Evolutionary conservation across 1,140 invertebrate genomes (phyloP).

Genomic region (Cryptotermes secundus): DNA sequence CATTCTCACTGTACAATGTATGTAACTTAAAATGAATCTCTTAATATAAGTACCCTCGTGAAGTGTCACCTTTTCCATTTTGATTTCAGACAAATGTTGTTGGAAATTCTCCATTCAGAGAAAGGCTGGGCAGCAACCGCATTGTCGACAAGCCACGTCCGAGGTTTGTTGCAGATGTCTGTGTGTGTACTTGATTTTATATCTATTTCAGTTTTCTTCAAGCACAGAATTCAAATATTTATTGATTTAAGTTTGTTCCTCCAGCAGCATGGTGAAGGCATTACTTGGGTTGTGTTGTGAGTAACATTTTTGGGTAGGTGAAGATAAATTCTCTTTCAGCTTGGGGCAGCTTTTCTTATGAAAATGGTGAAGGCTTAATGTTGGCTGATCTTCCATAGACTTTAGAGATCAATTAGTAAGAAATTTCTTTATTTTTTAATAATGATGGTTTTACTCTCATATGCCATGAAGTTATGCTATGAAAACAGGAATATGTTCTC

Average conservation of each 20-base stretch:
- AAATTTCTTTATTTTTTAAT: neutral
- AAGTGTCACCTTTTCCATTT: constrained; percentile 39
- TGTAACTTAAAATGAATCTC: neutral
- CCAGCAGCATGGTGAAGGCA: constrained; percentile 15
- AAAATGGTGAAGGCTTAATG: neutral
- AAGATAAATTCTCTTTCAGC: neutral
- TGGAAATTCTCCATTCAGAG: constrained; percentile 78
- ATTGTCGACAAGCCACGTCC: constrained; percentile 77
- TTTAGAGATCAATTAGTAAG: neutral
- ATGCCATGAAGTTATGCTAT: neutral
- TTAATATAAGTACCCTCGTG: neutral
- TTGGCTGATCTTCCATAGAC: neutral
- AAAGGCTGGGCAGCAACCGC: constrained; percentile 82
- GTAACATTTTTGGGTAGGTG: neutral
- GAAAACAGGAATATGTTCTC: neutral
- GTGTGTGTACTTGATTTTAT: neutral
- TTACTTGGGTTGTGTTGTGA: constrained; percentile 25
- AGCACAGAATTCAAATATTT: neutral
- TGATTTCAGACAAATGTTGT: constrained; percentile 54
- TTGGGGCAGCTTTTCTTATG: neutral
- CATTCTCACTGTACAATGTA: too few relatives aligned
- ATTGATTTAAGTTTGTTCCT: neutral
- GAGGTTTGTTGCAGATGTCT: constrained; percentile 53
- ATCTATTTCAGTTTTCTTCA: constrained; percentile 3
- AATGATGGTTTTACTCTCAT: neutral